Conservation (phyloP, 30 jellyfish, hydroid and myxozoan species). For the Sanderia malayensis region DNA sequence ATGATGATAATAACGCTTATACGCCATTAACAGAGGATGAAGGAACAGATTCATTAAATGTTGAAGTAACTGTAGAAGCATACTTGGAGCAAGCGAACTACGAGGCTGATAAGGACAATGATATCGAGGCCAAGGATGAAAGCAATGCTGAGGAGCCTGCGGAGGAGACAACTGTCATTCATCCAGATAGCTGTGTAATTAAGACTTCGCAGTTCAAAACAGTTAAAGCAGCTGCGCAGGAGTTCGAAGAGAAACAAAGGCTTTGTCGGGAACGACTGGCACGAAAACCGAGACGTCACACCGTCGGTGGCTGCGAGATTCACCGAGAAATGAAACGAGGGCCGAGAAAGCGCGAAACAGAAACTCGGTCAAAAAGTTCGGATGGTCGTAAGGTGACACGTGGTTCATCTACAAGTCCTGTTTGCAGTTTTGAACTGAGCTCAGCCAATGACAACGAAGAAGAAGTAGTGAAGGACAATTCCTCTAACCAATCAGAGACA, state of each 20-base stretch:
- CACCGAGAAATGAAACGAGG: slow-evolving; percentile 5
- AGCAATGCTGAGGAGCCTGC: no score
- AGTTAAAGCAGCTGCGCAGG: slow-evolving; percentile 54
- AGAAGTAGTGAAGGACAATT: background rate
- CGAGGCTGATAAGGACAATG: no score
- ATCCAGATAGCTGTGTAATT: slow-evolving; percentile 20
- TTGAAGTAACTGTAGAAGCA: no score
- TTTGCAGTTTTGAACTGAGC: background rate
- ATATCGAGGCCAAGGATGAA: no score
- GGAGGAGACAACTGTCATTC: no score
- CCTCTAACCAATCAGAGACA: background rate
- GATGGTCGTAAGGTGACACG: slow-evolving; percentile 18
- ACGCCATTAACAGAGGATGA: no score
- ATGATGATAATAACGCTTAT: no score
- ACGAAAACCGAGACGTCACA: slow-evolving; percentile 68
- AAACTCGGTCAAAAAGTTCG: slow-evolving; percentile 26
- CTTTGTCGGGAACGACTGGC: slow-evolving; percentile 25
- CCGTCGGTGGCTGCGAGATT: slow-evolving; percentile 45
- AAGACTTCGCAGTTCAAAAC: slow-evolving; percentile 47
- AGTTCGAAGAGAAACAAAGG: slow-evolving; percentile 24
- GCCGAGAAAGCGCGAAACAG: background rate
- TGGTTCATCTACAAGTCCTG: slow-evolving; percentile 27
- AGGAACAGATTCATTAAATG: no score
- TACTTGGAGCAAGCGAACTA: no score
- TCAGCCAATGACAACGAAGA: background rate